Base-by-base conservation (phyloP, 2,888 invertebrate genomes). In the Gymnocheta viridis region DNA sequence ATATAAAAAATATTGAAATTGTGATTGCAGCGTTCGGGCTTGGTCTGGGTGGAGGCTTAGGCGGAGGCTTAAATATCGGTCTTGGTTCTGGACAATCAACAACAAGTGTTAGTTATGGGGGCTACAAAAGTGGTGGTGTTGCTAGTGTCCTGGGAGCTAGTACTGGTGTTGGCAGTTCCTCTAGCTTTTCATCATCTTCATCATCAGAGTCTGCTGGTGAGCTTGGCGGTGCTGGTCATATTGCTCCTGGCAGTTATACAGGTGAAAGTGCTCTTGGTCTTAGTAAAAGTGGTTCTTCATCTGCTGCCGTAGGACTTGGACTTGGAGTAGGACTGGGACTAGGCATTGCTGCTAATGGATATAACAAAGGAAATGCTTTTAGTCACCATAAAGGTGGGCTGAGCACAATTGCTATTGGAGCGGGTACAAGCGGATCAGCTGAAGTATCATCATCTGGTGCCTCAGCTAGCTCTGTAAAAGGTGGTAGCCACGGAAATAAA, bases 11-110 rank as follows among this genome's bases (percentile, higher is more conserved):
- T 27, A n/a, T 38, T 24, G 17, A 29, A 0, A 10, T 58, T 44
- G n/a, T 19, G 1, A 22, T 72, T 82, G 0, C 41, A 87, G 87
- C 79, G 44, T 76, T 82, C 69, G 80, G 82, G 49, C 47, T 76
- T 27, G 56, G 58, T 32, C 24, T 80, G 4, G 80, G 69, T 44
- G 76, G 73, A 14, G 73, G 64, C 17, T 66, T 79, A 10, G 79
- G 74, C 0, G 80, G 49, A n/a, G 76, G 64, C 38, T 32, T 73
- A 7, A 79, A 58, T 67, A 35, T 82, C 32, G 74, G 77, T 35
- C 41, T 73, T 44, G 83, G 82, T 38, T 47, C 60, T 51, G 69
- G 35, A 6, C 74, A 54, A 2, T 44, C 56, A n/a, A 29, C 67
- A 14, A 32, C 27, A 27, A 27, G 32, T 12, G 32, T 47, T 9